Base-by-base conservation (phyloP, 2,888 invertebrate genomes). In the Agriopis aurantiaria region DNA sequence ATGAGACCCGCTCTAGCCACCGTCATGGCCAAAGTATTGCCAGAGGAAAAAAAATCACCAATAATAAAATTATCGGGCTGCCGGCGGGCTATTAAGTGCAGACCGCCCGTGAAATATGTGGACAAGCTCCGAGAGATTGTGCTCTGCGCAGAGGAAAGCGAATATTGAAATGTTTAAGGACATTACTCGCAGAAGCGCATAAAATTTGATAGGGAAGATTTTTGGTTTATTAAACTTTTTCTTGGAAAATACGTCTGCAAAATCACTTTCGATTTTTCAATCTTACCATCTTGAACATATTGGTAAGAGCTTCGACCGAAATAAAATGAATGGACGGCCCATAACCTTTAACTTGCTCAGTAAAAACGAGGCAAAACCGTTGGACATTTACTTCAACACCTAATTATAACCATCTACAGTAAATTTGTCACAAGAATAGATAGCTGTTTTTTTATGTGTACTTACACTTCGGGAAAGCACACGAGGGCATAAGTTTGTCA, bases 21-120 rank as follows among this genome's bases (percentile, higher is more conserved):
- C 88, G 91, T 91, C 92, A 88, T 85, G 41, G 53, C 55, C 68
- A 68, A 63, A 4, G 33, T 33, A 33, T 33, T 85, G 84, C 78
- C 89, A 90, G 86, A 78, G 48, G 12, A 64, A 69, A 90, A 91
- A 92, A 92, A 88, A 82, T 80, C 88, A 81, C 90, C 90, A 88
- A 92, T 93, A 93, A 93, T 93, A 92, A 93, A 93, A 93, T 93
- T 93, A 93, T 93, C 91, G 91, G 88, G 85, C 86, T 87, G 88
- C 91, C 89, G 86, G 85, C 84, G 83, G 80, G 90, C 93, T 89
- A 92, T 93, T 93, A 93, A 92, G 90, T 86, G 92, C 93, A 93
- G 93, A 87, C 92, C 89, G 90, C 85, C 86, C 87, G 90, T 91
- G 90, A 90, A 90, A 92, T 92, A 91, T 91, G 88, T 87, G 83